Evolutionary conservation across 2,113 vertebrate species (phyloP).

Genomic region (Clarias gariepinus): DNA sequence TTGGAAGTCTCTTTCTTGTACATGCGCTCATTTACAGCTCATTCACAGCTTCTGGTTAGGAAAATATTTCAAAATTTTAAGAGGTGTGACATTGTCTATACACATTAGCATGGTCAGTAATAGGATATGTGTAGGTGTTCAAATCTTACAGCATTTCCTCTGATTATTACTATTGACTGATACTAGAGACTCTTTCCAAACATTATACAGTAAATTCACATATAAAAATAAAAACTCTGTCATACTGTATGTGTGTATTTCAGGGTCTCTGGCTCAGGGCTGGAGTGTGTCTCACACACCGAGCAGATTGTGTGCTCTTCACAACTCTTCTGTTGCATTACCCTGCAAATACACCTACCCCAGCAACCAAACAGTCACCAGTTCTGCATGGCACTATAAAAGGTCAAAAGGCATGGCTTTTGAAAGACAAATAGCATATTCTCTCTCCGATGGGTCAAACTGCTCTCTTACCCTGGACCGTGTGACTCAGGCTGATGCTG

Average conservation of each 20-base stretch:
- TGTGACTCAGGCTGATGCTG: neutral
- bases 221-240: too few species aligned
- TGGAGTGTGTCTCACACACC: conserved; percentile 9
- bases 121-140: too few species aligned
- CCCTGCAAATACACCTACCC: conserved; percentile 19
- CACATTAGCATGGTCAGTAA: too few species aligned
- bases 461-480: neutral
- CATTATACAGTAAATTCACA: too few species aligned
- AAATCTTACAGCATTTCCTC: too few species aligned
- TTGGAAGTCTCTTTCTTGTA: too few species aligned
- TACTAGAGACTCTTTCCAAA: neutral
- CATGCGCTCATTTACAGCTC: too few species aligned
- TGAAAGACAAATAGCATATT: neutral
- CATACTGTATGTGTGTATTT: neutral
- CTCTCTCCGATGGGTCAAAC: neutral
- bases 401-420: too few species aligned
- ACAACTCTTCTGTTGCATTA: neutral
- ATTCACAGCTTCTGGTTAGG: too few species aligned
- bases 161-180: too few species aligned
- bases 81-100: too few species aligned
- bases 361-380: neutral
- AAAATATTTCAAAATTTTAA: too few species aligned
- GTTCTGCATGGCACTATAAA: neutral
- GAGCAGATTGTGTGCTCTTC: neutral
- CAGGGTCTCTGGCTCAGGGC: neutral